A percentile compares a stretch with the other conserved stretches of the same genome.
Evolutionary conservation across 2,113 vertebrate genomes (phyloP).

Genomic region (Phocoena sinus): DNA sequence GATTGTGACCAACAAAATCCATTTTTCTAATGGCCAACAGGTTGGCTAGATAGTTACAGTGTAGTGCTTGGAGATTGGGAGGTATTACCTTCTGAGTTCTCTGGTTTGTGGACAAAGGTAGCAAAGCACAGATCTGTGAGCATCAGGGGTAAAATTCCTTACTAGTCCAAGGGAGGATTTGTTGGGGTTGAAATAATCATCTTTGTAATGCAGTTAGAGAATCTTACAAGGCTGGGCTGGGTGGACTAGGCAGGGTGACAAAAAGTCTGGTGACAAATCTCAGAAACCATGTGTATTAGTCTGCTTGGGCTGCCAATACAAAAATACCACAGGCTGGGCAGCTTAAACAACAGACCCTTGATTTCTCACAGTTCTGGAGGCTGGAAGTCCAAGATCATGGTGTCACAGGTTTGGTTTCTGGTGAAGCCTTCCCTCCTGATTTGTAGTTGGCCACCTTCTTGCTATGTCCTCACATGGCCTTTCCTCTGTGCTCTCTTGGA

Average conservation of each 20-base stretch:
- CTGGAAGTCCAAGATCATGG: not conserved
- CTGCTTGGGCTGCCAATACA: not conserved
- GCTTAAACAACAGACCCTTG: not conserved
- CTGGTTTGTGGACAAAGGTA: not conserved
- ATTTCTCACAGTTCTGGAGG: not conserved
- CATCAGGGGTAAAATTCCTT: not conserved
- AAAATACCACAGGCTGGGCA: not conserved
- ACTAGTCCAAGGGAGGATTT: not conserved
- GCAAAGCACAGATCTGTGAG: not conserved
- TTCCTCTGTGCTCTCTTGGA: not conserved
- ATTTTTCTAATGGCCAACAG: not conserved
- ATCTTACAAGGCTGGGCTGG: not conserved
- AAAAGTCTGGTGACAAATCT: not conserved
- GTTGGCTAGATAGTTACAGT: not conserved
- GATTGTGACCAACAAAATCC: not conserved
- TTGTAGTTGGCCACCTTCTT: not conserved
- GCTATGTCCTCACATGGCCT: not conserved
- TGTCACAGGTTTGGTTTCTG: not conserved
- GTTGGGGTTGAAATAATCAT: not conserved
- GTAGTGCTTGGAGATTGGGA: not conserved
- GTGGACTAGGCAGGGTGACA: not conserved
- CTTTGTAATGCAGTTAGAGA: not conserved
- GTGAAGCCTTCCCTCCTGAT: not conserved
- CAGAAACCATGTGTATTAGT: not conserved
- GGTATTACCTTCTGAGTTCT: not conserved